Evolutionary conservation across 2,888 invertebrate genomes (phyloP).

Genomic region (Thymelicus sylvestris): DNA sequence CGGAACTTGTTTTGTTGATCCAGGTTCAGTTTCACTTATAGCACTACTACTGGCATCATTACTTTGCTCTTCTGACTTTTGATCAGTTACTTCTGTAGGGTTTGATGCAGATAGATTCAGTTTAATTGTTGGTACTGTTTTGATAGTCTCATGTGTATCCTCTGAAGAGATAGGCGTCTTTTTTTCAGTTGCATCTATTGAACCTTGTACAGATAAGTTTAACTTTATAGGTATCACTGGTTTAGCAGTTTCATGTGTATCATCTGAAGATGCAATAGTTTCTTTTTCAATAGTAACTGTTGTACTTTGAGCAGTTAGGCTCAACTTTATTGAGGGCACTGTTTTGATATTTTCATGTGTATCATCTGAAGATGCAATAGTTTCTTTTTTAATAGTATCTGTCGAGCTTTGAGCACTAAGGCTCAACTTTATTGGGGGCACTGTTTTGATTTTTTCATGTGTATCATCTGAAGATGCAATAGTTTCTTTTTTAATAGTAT

Average conservation of each 20-base stretch:
- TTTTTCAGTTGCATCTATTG: too few species aligned
- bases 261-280: too few species aligned
- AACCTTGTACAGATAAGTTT: too few species aligned
- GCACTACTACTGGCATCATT: conserved; percentile 49
- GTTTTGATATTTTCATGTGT: neutral
- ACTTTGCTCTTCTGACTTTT: conserved; percentile 43
- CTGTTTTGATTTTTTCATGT: too few species aligned
- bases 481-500: too few species aligned
- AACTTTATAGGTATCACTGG: too few species aligned
- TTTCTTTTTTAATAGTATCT: neutral
- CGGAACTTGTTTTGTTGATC: conserved; percentile 71
- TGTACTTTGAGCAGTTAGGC: conserved; percentile 50
- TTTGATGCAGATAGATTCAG: conserved; percentile 54
- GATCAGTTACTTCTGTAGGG: conserved; percentile 39
- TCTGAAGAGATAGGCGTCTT: neutral
- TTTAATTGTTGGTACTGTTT: conserved; percentile 52
- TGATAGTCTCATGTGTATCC: neutral
- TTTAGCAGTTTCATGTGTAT: too few species aligned
- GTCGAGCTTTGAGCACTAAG: too few species aligned
- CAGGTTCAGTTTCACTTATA: conserved; percentile 52
- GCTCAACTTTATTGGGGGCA: too few species aligned
- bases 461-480: neutral
- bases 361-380: neutral
- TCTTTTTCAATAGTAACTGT: neutral
- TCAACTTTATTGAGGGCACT: conserved; percentile 57